These are phyloP conservation scores for Danio albolineatus DNA, from an alignment of 2,797 vertebrate species.

Conservation along the genomic window DNA sequence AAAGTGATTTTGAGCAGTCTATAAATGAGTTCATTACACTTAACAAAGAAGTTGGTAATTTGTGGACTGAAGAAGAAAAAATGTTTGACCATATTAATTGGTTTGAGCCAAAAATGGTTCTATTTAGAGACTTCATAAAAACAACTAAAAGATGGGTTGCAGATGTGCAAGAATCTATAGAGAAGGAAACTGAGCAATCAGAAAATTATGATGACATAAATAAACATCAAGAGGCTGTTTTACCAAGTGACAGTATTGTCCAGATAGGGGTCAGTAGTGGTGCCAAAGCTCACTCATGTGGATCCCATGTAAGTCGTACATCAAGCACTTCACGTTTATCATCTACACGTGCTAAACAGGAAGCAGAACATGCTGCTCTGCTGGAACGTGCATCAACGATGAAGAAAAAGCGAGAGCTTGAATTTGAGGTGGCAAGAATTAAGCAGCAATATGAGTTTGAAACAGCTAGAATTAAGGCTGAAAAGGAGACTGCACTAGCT, in stretches of 20 bases:
- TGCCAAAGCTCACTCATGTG: background rate
- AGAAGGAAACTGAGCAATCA: background rate
- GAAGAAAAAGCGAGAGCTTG: too few relatives aligned
- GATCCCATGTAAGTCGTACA: background rate
- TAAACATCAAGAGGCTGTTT: conserved; percentile 14
- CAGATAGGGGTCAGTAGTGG: background rate
- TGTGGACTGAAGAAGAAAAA: conserved; percentile 37
- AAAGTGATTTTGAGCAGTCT: conserved; percentile 23
- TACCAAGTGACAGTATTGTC: conserved; percentile 42
- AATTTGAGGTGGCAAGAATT: too few relatives aligned
- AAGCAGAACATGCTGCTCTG: conserved; percentile 41
- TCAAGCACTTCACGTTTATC: background rate
- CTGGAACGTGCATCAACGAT: conserved; percentile 17
- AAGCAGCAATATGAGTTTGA: conserved; percentile 25
- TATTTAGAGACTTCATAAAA: background rate
- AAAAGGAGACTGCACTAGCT: conserved; percentile 28
- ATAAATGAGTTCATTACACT: conserved; percentile 16
- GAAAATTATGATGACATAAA: background rate
- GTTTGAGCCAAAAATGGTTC: conserved; percentile 21
- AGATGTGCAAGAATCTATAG: background rate
- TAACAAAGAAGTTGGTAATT: conserved; percentile 12
- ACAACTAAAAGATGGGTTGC: conserved; percentile 26
- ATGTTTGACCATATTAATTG: conserved; percentile 2
- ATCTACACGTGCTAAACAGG: conserved; percentile 1
- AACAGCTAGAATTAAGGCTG: conserved; percentile 12